Evolutionary conservation across 2,888 invertebrate genomes (phyloP).

Genomic region (Thelaira solivaga): DNA sequence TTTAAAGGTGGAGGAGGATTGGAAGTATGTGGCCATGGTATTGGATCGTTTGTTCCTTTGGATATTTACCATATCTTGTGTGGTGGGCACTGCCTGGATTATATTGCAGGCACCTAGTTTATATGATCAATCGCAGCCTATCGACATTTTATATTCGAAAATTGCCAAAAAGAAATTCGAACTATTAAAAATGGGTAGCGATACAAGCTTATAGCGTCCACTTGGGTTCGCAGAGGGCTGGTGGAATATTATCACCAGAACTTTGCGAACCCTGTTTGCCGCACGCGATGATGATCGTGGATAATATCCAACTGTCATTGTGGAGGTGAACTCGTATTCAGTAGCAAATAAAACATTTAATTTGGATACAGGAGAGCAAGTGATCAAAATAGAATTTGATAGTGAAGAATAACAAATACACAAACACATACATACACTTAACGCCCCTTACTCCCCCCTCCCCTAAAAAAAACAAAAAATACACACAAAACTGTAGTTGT

Average conservation of each 20-base stretch:
- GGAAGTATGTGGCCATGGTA: constrained; percentile 98
- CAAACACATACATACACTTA: too few relatives aligned
- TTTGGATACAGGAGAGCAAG: constrained; percentile 69
- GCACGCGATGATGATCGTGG: constrained; percentile 79
- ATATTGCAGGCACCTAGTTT: constrained; percentile 94
- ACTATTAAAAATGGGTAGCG: constrained; percentile 90
- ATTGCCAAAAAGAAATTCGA: constrained; percentile 94
- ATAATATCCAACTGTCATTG: constrained; percentile 74
- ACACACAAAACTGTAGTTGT: constrained; percentile 12
- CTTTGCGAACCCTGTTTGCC: constrained; percentile 83
- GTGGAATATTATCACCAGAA: constrained; percentile 84
- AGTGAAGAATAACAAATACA: constrained; percentile 51
- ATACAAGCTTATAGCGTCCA: constrained; percentile 77
- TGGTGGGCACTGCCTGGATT: constrained; percentile 91
- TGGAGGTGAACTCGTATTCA: constrained; percentile 48
- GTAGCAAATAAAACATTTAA: constrained; percentile 54
- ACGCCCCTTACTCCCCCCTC: too few relatives aligned
- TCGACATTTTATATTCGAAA: constrained; percentile 93
- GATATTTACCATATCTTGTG: constrained; percentile 95
- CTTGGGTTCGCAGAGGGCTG: constrained; percentile 79
- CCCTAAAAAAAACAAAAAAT: not conserved
- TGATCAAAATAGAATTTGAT: constrained; percentile 73
- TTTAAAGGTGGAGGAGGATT: constrained; percentile 94
- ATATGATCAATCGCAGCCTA: constrained; percentile 92
- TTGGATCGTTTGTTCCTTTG: constrained; percentile 96